Base-by-base conservation (phyloP, 1,140 invertebrate species). In the Elysia chlorotica region DNA sequence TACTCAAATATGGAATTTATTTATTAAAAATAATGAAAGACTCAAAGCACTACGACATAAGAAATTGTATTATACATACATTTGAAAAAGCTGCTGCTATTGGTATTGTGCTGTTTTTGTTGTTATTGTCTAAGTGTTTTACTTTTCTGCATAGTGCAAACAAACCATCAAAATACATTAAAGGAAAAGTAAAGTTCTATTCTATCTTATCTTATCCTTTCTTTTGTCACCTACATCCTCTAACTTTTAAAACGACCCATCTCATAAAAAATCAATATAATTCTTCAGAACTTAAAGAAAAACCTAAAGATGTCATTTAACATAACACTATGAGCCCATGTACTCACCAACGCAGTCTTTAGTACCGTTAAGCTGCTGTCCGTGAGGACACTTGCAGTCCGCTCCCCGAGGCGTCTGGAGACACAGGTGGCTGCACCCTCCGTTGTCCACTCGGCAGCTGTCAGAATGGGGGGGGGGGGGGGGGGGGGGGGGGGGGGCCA, bases 321-420 rank as follows among this genome's bases (percentile, higher is more conserved):
- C 10, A 10, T 14, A 48, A 48, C 41, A 48, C n/a, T 48, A 48
- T n/a, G n/a, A 48, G n/a, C 10, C 41, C 41, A 48, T 48, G 41
- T 14, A 10, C 79, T 78, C 74, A 87, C 87, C 88, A 36, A 87
- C 88, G 87, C 96, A 98, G 3, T 81, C 83, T 69, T 84, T 87
- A 0, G 86, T 85, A 76, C 89, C 90, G 75, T 89, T 89, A 17
- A 88, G 79, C 38, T 81, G 79, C 69, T 86, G 77, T 1, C 97
- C 97, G 0, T 87, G 79, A 0, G 96, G 96, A 88, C 97, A 99
- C 0, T 92, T 90, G 82, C 96, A 99, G 28, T 96, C 85, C 0
- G 95, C 93, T 0, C 96, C 92, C n/a, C 90, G 84, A 0, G 98
- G 97, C 0, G 96, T 99, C 86, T 96, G 92, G 61, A 94, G 92